A percentile compares a stretch with the other conserved stretches of the same genome.
These are phyloP conservation scores for Catharus fuscescens DNA, from an alignment of 2,113 vertebrate species.

Conservation along the genomic window DNA sequence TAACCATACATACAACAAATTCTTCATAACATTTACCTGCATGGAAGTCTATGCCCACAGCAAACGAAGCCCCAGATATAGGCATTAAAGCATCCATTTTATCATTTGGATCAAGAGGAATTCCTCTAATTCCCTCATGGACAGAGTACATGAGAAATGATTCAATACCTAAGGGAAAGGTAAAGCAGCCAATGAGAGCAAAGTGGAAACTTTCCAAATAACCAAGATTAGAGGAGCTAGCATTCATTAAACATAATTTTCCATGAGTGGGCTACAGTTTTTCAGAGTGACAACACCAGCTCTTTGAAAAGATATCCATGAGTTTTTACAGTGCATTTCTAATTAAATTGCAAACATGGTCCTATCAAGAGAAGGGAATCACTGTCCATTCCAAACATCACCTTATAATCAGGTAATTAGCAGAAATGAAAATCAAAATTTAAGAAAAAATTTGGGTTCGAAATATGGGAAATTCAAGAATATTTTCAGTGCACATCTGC, in stretches of 20 bases:
- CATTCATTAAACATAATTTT: background rate
- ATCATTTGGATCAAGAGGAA: slow-evolving; percentile 92
- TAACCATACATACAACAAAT: background rate
- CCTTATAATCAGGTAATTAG: background rate
- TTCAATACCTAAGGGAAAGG: slow-evolving; percentile 84
- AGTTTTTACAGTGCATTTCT: background rate
- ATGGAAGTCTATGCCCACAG: slow-evolving; percentile 96
- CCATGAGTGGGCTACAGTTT: background rate
- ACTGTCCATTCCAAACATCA: background rate
- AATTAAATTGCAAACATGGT: background rate
- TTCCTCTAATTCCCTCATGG: slow-evolving; percentile 94
- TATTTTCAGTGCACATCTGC: background rate
- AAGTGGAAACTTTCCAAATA: background rate
- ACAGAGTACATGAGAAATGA: slow-evolving; percentile 98
- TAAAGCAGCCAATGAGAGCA: background rate
- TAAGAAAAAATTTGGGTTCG: rapidly evolving
- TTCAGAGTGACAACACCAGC: background rate
- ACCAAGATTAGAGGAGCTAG: background rate
- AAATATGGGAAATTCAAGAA: background rate
- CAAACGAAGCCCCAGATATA: slow-evolving; percentile 92
- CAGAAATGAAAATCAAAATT: background rate
- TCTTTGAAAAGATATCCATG: background rate
- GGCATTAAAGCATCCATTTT: slow-evolving; percentile 95
- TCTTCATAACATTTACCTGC: slow-evolving; percentile 80
- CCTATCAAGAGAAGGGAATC: background rate